These are phyloP conservation scores for Noctua janthina DNA, from an alignment of 2,888 invertebrate species.

Conservation along the genomic window DNA sequence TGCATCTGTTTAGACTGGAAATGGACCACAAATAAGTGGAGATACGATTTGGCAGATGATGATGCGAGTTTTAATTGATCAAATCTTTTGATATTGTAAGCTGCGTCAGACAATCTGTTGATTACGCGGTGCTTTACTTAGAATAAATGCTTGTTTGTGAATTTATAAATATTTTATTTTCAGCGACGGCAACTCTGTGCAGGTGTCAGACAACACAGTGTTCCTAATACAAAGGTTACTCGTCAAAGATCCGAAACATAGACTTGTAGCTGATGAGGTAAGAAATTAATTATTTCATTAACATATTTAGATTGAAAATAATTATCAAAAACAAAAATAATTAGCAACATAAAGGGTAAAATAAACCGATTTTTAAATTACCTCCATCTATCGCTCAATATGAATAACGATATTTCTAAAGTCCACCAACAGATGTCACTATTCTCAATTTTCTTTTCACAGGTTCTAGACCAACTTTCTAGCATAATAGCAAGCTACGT, in stretches of 20 bases:
- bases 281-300: conserved; percentile 31
- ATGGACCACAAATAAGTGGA: neutral
- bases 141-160: neutral
- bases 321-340: neutral
- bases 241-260: conserved; percentile 92
- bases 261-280: conserved; percentile 92
- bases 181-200: conserved; percentile 88
- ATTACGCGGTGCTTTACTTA: neutral
- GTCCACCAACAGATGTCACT: conserved; percentile 31
- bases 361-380: neutral
- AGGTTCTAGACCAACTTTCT: conserved; percentile 90
- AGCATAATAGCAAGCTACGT: conserved; percentile 90
- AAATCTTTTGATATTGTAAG: neutral
- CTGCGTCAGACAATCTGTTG: neutral
- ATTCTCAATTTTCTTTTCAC: conserved; percentile 34
- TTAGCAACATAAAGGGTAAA: neutral
- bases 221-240: conserved; percentile 92
- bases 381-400: conserved; percentile 3
- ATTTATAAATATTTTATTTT: conserved; percentile 63
- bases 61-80: neutral
- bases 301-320: neutral
- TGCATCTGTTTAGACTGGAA: neutral
- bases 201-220: conserved; percentile 92
- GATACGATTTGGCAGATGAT: neutral
- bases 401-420: neutral